Evolutionary conservation across 2,113 vertebrate species (phyloP), one percentile per base, ranked within the genome.

Genomic region (Romanogobio albipinnatus): DNA sequence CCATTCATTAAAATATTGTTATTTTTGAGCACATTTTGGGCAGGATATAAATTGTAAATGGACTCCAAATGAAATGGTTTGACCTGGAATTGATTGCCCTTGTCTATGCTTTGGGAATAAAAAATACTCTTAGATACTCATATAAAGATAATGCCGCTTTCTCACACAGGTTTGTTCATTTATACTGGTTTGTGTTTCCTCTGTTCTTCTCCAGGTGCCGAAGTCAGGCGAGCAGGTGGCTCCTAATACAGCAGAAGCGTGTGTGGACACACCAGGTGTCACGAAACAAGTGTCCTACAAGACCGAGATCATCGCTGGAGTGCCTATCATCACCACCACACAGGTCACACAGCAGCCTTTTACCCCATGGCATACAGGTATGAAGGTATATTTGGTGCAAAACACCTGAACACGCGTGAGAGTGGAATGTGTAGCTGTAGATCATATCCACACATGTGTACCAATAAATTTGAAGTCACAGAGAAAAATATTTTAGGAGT

Each of bases 221-320:
- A 99, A 98, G 94, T 93, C 94, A 9, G 89, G 94, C 17, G 97
- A 98, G 17, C 87, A 70, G 66, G 86, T 93, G 85, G 90, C 90
- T 93, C 62, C 90, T 91, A 94, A 93, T 1, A 73, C 71, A 24
- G 61, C 94, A 10, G 97, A 99, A 62, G 92, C 92, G 58, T 90
- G 93, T 0, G 91, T 93, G 82, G 97, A 99, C 64, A 89, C 90
- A 24, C 90, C 90, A 0, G 94, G 96, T 84, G 90, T 94, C 84
- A 95, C 95, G 91, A 98, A 98, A 84, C 97, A 97, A 85, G 95
- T 98, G 71, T 98, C 97, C 22, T 99, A 98, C 90, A 96, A 94
- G 92, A 99, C 96, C 0, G 97, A 99, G 89, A 99, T 99, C 88
- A 96, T 99, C 39, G 98, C 97, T 7, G 98, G 98, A 39, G 97